Percentiles rank a stretch among this genome's conserved stretches.
These are phyloP conservation scores for Pogonocichla stellata DNA, from an alignment of 2,113 vertebrate genomes.

Conservation along the genomic window DNA sequence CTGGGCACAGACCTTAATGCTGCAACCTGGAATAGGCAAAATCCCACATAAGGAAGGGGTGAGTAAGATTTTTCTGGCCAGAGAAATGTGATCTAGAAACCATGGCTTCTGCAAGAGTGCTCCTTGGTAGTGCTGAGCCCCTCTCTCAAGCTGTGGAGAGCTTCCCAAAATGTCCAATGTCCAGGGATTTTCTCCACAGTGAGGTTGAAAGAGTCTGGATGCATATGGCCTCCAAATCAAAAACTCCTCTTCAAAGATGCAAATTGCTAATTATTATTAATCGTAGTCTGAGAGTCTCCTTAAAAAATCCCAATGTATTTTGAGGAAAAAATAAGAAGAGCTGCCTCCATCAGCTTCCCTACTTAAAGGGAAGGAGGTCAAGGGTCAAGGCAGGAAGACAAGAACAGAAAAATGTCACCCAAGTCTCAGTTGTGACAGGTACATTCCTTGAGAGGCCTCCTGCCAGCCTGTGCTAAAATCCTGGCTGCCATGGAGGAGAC, in stretches of 20 bases:
- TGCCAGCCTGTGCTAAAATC: background rate
- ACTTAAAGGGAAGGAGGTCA: background rate
- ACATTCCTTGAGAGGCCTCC: accelerated
- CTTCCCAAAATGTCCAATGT: background rate
- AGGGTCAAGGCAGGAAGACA: background rate
- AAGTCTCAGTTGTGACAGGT: background rate
- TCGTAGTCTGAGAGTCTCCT: background rate
- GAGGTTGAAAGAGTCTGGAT: background rate
- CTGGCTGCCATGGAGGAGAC: background rate
- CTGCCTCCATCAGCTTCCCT: background rate
- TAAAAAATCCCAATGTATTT: background rate
- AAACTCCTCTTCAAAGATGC: background rate
- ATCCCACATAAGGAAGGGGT: background rate
- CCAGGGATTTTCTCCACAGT: background rate
- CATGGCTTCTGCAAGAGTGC: background rate
- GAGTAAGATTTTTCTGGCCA: background rate
- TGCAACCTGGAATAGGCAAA: background rate
- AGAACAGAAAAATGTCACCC: background rate
- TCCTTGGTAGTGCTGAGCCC: background rate
- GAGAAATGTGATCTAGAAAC: background rate
- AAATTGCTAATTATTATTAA: background rate
- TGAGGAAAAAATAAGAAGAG: background rate
- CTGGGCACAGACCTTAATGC: accelerated
- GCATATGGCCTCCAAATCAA: background rate
- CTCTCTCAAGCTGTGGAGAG: background rate